These are phyloP conservation scores for Nematostella vectensis DNA, from an alignment of 92 coral and sea anemone species.

Conservation along the genomic window DNA sequence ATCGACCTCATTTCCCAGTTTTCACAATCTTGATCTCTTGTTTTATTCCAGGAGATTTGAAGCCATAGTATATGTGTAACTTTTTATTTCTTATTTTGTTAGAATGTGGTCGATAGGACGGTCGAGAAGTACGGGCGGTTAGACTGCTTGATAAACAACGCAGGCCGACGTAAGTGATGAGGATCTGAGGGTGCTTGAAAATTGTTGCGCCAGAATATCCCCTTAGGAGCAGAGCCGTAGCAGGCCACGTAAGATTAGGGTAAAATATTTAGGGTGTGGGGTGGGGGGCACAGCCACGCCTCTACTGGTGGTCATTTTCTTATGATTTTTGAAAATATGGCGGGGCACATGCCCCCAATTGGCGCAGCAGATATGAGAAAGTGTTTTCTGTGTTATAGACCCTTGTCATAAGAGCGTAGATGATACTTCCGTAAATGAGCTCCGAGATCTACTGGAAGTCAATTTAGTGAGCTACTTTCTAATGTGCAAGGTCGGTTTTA, in stretches of 20 bases:
- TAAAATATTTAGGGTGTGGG: not conserved
- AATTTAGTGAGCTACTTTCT: constrained; percentile 82
- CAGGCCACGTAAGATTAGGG: not conserved
- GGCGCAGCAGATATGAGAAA: no score
- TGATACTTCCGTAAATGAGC: constrained; percentile 63
- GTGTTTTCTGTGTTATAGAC: no score
- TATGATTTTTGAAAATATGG: no score
- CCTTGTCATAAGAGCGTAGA: constrained; percentile 70
- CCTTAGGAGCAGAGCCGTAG: not conserved
- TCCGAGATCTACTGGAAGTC: constrained; percentile 52
- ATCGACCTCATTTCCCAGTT: no score
- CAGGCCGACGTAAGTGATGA: constrained; percentile 92
- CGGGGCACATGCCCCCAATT: no score
- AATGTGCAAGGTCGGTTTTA: constrained; percentile 59
- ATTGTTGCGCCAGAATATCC: no score
- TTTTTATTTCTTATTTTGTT: not conserved
- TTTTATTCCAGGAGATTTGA: no score
- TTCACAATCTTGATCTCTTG: no score
- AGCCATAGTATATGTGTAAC: not conserved
- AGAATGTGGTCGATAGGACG: constrained; percentile 82
- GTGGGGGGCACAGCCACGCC: no score
- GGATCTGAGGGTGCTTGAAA: no score
- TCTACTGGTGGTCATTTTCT: no score
- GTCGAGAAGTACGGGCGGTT: constrained; percentile 76
- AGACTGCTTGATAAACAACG: constrained; percentile 90